Evolutionary conservation across 2,797 vertebrate genomes (phyloP), one percentile per base, ranked within the genome.

Genomic region (Melanotaenia boesemani): DNA sequence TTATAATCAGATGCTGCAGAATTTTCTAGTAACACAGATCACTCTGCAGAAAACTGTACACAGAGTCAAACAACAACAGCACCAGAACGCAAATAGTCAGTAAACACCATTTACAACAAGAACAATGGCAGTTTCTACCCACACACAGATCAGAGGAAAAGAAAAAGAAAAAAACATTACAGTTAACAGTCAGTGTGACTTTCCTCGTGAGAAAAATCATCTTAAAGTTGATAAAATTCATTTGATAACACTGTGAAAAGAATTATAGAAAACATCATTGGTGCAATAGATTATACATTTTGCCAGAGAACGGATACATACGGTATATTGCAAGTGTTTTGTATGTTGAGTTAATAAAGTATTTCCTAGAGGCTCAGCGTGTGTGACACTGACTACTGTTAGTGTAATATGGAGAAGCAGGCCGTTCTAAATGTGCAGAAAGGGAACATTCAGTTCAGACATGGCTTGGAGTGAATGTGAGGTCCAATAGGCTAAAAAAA

Each of bases 161-260:
- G 22, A 24, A 85, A 46, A 71, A 85, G 82, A 84, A 81, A 72
- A 83, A 74, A 56, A 56, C 87, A 85, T 86, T 89, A 81, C 82
- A 80, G 85, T 85, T 93, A 95, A 95, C 94, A 95, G 95, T 95
- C 94, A 91, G 84, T 84, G 87, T 88, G 78, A 88, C 86, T 81
- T 80, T 91, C 80, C 81, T 57, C 24, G 57, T 69, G 57, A 22
- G 79, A 89, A 79, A 85, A 86, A 88, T 72, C 77, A 60, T 66
- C 59, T 67, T 69, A 84, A 90, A 87, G 28, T 68, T 82, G 70
- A 81, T 91, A 81, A 68, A 90, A 81, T 84, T 85, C 39, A 67
- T 86, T 84, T 80, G 79, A 82, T 81, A 80, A 81, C 65, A 87
- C 63, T 2, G 72, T 90, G 77, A 36, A 83, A 90, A 85, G 61